Conservation (phyloP, 2,797 vertebrate genomes). For the Pelochelys cantorii region DNA sequence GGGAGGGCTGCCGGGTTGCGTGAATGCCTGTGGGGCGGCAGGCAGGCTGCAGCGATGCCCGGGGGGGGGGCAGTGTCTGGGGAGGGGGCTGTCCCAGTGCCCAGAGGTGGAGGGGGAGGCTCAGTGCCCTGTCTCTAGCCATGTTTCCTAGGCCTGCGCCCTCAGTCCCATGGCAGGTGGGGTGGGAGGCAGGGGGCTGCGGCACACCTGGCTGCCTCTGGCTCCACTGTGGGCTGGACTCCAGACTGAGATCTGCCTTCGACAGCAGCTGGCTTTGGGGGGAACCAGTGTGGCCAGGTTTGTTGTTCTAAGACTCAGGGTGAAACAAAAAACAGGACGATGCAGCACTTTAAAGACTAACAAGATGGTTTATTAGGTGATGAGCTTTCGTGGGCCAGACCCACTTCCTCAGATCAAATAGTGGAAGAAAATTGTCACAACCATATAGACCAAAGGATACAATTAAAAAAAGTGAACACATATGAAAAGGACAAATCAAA, state of each 20-base stretch:
- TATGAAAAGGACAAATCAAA: too few species aligned
- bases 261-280: neutral
- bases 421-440: too few species aligned
- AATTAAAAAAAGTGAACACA: too few species aligned
- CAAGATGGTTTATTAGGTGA: too few species aligned
- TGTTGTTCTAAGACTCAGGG: constrained; percentile 41
- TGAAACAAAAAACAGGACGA: too few species aligned
- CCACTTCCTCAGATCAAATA: too few species aligned
- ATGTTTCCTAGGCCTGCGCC: neutral
- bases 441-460: too few species aligned
- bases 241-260: neutral
- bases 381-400: too few species aligned
- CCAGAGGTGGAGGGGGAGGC: too few species aligned
- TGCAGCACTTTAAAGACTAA: too few species aligned
- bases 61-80: too few species aligned
- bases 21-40: too few species aligned
- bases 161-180: neutral
- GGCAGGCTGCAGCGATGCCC: neutral
- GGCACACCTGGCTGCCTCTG: neutral
- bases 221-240: neutral
- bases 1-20: neutral
- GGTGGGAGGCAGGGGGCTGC: neutral
- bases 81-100: neutral
- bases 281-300: constrained; percentile 4
- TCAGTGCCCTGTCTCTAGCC: neutral